Conservation (phyloP, 2,113 vertebrate species). For the Hyperoodon ampullatus region DNA sequence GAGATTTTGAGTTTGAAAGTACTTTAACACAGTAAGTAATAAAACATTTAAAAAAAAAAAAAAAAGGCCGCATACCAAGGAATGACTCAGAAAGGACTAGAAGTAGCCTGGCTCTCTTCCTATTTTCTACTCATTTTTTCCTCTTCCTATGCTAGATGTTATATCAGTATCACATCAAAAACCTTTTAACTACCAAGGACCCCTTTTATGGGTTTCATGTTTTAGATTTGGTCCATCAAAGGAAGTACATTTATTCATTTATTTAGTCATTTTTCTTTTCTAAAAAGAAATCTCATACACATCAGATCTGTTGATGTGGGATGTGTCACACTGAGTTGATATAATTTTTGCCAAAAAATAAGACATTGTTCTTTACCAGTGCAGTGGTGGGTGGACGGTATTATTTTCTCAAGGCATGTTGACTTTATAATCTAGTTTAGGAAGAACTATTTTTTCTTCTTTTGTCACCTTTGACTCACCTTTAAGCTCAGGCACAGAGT, state of each 20-base stretch:
- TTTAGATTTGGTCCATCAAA: background rate
- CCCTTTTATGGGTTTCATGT: background rate
- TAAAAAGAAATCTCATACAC: background rate
- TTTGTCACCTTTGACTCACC: background rate
- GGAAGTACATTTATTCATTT: background rate
- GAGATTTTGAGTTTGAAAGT: constrained; percentile 22
- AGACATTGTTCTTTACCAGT: background rate
- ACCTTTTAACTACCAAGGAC: background rate
- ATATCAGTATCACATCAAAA: background rate
- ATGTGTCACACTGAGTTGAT: background rate
- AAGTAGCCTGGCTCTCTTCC: background rate
- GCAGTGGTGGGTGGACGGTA: background rate
- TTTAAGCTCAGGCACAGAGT: background rate
- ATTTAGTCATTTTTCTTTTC: constrained; percentile 5
- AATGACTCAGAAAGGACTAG: background rate
- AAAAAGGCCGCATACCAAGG: background rate
- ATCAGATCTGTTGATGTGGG: background rate
- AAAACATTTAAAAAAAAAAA: background rate
- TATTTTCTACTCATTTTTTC: background rate
- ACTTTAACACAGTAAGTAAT: background rate
- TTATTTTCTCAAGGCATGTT: background rate
- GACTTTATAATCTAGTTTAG: background rate
- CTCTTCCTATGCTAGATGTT: background rate
- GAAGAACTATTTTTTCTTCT: background rate
- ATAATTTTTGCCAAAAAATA: background rate